Conservation (phyloP, 1,140 invertebrate species). For the Ostrea denselamellosa region DNA sequence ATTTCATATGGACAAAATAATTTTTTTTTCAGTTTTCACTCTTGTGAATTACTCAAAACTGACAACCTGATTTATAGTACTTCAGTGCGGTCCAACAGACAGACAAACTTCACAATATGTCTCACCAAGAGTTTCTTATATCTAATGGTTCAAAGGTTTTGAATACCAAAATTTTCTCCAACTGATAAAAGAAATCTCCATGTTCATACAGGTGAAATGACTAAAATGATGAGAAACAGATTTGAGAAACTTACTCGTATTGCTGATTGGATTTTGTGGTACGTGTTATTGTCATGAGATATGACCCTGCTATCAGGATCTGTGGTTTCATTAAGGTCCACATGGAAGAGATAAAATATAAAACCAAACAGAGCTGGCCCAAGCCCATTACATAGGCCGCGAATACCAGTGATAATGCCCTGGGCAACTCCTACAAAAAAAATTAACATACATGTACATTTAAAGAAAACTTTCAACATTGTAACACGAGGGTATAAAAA, state of each 20-base stretch:
- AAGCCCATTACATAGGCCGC: constrained; percentile 94
- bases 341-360: constrained; percentile 99
- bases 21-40: no score
- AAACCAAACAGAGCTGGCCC: constrained; percentile 98
- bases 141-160: no score
- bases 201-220: no score
- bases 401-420: constrained; percentile 94
- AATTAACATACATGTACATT: background rate
- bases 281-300: constrained; percentile 15
- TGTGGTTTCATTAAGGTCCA: constrained; percentile 88
- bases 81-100: no score
- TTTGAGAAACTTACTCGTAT: constrained; percentile 27
- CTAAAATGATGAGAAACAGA: background rate
- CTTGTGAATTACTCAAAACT: no score
- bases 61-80: no score
- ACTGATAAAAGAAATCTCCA: no score
- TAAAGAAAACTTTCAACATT: background rate
- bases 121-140: no score
- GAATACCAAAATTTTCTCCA: no score
- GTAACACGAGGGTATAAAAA: no score
- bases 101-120: no score
- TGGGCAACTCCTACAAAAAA: constrained; percentile 90
- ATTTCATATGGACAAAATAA: no score
- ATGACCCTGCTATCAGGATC: constrained; percentile 30
- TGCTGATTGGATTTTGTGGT: constrained; percentile 18